Evolutionary conservation across 2,113 vertebrate species (phyloP).

Genomic region (Phyllostomus discolor): DNA sequence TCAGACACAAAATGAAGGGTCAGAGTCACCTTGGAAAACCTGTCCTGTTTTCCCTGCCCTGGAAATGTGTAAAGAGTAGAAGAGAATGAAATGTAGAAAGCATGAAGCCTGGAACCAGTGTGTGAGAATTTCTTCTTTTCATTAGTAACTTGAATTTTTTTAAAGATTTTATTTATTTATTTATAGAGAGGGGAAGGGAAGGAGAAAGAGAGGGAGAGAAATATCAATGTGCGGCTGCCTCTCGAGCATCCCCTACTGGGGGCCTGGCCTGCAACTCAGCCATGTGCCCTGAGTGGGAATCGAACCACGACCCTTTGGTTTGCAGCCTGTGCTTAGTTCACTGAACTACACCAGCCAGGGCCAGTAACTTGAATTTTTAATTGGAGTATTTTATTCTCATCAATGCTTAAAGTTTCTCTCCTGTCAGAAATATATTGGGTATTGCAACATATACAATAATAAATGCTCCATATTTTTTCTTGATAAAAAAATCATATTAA

Average conservation of each 20-base stretch:
- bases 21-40: neutral
- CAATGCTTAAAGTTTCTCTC: neutral
- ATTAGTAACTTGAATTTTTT: neutral
- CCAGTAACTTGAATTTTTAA: neutral
- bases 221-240: too few species aligned
- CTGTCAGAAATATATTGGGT: neutral
- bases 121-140: neutral
- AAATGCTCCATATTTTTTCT: neutral
- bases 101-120: neutral
- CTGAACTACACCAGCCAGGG: too few species aligned
- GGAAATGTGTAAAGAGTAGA: neutral
- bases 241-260: too few species aligned
- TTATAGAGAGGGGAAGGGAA: too few species aligned
- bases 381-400: neutral
- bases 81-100: neutral
- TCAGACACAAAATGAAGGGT: neutral
- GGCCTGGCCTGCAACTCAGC: too few species aligned
- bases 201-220: too few species aligned
- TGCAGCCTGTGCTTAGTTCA: too few species aligned
- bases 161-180: too few species aligned
- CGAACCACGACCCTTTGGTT: too few species aligned
- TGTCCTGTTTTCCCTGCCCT: neutral
- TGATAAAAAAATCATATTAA: neutral
- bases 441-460: neutral
- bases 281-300: too few species aligned